Evolutionary conservation across 2,113 vertebrate species (phyloP).

Genomic region (Ammospiza nelsoni): DNA sequence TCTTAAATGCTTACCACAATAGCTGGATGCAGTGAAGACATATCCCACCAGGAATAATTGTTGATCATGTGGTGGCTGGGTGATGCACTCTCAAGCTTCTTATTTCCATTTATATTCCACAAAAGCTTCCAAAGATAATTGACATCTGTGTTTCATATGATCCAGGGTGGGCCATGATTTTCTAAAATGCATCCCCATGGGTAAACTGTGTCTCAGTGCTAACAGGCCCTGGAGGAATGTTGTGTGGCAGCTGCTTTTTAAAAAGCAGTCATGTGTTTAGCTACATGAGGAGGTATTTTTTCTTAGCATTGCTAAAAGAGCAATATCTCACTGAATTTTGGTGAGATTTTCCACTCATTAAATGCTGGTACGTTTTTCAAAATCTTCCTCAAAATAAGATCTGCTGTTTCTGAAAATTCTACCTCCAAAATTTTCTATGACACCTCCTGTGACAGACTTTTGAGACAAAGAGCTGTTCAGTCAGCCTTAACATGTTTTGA

Average conservation of each 20-base stretch:
- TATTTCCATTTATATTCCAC: background rate
- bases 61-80: background rate
- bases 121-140: background rate
- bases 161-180: background rate
- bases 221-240: background rate
- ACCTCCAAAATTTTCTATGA: background rate
- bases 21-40: background rate
- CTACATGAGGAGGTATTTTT: background rate
- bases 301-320: background rate
- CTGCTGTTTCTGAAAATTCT: background rate
- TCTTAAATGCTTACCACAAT: background rate
- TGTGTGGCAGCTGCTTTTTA: background rate
- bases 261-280: background rate
- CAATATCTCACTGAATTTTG: background rate
- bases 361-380: background rate
- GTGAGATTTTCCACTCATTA: background rate
- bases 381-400: background rate
- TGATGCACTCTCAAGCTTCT: background rate
- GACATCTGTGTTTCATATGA: background rate
- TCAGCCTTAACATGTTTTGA: background rate
- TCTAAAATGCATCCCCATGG: background rate
- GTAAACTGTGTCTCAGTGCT: background rate
- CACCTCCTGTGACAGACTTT: background rate
- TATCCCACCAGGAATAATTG: background rate
- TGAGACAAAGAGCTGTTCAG: background rate